Percentiles rank a stretch among this genome's conserved stretches.
Evolutionary conservation across 2,113 vertebrate genomes (phyloP).

Genomic region (Oriolus oriolus): DNA sequence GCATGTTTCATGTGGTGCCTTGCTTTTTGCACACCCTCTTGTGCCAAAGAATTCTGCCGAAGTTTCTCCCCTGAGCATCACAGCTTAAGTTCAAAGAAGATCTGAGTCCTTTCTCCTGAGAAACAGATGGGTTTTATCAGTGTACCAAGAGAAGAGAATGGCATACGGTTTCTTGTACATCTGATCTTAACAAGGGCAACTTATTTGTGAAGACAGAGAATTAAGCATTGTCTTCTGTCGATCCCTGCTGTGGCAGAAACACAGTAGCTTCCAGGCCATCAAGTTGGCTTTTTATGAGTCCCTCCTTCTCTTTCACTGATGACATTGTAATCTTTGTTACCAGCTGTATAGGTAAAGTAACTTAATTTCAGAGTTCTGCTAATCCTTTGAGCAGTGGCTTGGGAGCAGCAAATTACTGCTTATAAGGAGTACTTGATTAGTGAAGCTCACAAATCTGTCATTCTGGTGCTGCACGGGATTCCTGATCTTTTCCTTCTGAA

Average conservation of each 20-base stretch:
- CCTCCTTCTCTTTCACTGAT: not conserved
- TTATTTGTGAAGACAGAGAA: not conserved
- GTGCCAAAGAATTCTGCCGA: not conserved
- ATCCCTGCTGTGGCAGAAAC: not conserved
- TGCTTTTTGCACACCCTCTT: not conserved
- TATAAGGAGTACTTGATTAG: not conserved
- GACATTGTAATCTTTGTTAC: not conserved
- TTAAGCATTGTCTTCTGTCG: not conserved
- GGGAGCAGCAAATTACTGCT: not conserved
- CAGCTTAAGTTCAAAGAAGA: not conserved
- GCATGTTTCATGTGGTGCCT: accelerated
- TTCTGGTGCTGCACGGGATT: not conserved
- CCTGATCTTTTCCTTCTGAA: not conserved
- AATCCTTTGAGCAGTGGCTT: not conserved
- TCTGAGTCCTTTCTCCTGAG: not conserved
- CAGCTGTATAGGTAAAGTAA: not conserved
- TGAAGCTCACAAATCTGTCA: not conserved
- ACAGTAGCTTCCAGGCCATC: not conserved
- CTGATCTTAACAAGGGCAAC: not conserved
- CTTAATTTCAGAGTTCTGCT: not conserved
- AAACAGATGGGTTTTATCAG: not conserved
- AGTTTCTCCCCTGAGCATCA: not conserved
- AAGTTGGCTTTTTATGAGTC: not conserved
- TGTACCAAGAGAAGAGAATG: not conserved
- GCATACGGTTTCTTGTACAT: not conserved